These are phyloP conservation scores for Caenorhabditis panamensis DNA, from an alignment of 2,888 invertebrate species.

Conservation along the genomic window DNA sequence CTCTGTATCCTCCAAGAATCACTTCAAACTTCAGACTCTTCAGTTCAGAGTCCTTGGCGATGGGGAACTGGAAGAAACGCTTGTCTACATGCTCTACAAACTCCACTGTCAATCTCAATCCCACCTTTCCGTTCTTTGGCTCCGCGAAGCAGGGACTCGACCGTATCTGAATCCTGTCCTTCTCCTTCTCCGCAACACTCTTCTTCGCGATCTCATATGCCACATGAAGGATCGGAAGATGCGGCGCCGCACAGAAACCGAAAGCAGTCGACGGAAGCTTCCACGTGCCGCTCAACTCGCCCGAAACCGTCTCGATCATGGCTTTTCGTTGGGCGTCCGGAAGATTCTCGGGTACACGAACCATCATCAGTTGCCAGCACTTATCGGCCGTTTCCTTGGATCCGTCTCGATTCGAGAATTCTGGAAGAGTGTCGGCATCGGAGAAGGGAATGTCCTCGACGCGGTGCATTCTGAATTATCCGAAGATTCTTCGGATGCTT, in stretches of 20 bases:
- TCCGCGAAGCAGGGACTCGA: conserved; percentile 32
- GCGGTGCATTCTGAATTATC: background rate
- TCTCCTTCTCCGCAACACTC: conserved; percentile 20
- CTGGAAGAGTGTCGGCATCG: conserved; percentile 44
- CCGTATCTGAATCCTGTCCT: no score
- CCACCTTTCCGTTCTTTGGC: conserved; percentile 40
- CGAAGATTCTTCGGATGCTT: background rate
- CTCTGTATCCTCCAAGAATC: conserved; percentile 21
- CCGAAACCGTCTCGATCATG: conserved; percentile 16
- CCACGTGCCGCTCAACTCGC: conserved; percentile 42
- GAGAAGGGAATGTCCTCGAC: conserved; percentile 41
- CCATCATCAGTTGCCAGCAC: conserved; percentile 27
- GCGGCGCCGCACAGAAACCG: conserved; percentile 33
- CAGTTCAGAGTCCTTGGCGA: conserved; percentile 34
- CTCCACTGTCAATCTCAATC: background rate
- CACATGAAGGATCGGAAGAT: conserved; percentile 35
- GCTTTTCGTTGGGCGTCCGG: conserved; percentile 8
- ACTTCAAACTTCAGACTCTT: conserved; percentile 42
- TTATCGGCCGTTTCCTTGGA: conserved; percentile 20
- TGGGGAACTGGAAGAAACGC: conserved; percentile 22
- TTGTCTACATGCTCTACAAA: background rate
- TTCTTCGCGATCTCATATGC: conserved; percentile 37
- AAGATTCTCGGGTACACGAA: conserved; percentile 26
- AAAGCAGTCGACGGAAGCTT: conserved; percentile 37
- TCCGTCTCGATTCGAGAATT: conserved; percentile 46